Evolutionary conservation across 2,113 vertebrate species (phyloP).

Genomic region (Mesitornis unicolor): DNA sequence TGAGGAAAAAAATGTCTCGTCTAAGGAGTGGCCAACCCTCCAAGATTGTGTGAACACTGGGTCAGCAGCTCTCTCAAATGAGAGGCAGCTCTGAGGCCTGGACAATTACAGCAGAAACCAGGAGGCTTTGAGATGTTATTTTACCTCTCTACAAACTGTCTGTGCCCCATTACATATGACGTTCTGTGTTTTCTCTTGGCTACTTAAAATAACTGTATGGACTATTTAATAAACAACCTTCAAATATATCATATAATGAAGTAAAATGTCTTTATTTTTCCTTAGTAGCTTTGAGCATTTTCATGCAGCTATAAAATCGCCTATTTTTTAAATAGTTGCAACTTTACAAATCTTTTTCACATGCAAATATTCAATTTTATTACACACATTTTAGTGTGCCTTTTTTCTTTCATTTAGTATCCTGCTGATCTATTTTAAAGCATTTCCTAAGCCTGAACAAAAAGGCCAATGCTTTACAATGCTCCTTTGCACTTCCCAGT

Average conservation of each 20-base stretch:
- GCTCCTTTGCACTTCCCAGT: background rate
- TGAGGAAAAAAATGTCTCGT: background rate
- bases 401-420: background rate
- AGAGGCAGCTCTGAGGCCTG: background rate
- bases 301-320: background rate
- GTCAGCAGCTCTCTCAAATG: accelerated
- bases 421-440: background rate
- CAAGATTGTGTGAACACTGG: background rate
- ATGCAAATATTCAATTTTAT: background rate
- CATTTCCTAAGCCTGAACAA: background rate
- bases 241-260: background rate
- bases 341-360: background rate
- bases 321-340: background rate
- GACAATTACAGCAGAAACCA: background rate
- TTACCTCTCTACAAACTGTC: background rate
- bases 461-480: background rate
- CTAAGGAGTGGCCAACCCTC: background rate
- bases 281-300: background rate
- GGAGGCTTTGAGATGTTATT: background rate
- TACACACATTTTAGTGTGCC: background rate
- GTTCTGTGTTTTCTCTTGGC: background rate
- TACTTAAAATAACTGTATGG: background rate
- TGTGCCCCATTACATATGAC: background rate
- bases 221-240: background rate
- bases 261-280: background rate